Conservation (phyloP, 1,140 invertebrate species). For the Megalopta genalis region DNA sequence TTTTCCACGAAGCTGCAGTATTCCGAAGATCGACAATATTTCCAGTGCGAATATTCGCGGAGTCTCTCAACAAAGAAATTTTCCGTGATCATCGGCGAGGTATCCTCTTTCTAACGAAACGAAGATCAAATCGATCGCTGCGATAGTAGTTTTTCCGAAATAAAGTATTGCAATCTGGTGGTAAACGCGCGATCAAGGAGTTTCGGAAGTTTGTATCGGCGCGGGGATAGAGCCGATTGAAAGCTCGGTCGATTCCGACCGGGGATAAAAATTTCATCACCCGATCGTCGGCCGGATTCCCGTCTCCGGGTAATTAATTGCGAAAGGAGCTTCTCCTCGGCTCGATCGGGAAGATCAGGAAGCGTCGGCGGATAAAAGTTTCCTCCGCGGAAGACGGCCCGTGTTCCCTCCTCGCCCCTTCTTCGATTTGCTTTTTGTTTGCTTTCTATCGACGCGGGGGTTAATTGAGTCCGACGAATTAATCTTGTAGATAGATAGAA, state of each 20-base stretch:
- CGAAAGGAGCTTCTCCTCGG: neutral
- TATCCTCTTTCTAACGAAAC: too few species aligned
- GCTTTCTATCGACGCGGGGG: neutral
- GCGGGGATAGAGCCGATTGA: neutral
- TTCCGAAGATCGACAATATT: too few species aligned
- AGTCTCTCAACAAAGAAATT: too few species aligned
- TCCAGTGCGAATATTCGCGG: too few species aligned
- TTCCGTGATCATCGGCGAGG: too few species aligned
- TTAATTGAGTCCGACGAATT: slow-evolving; percentile 6
- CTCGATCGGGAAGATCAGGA: neutral
- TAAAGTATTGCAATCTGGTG: too few species aligned
- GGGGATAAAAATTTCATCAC: neutral
- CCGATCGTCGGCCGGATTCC: neutral
- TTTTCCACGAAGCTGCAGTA: too few species aligned
- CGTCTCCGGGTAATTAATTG: slow-evolving; percentile 1
- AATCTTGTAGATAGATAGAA: neutral
- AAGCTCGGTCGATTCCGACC: neutral
- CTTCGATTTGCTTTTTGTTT: neutral
- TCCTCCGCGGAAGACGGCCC: neutral
- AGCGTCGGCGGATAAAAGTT: neutral
- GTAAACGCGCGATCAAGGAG: neutral
- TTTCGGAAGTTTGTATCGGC: neutral
- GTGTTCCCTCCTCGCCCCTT: neutral
- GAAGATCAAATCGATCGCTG: too few species aligned
- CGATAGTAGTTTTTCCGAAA: too few species aligned